Conservation (phyloP, 2,113 vertebrate species). For the Channa maculata region DNA sequence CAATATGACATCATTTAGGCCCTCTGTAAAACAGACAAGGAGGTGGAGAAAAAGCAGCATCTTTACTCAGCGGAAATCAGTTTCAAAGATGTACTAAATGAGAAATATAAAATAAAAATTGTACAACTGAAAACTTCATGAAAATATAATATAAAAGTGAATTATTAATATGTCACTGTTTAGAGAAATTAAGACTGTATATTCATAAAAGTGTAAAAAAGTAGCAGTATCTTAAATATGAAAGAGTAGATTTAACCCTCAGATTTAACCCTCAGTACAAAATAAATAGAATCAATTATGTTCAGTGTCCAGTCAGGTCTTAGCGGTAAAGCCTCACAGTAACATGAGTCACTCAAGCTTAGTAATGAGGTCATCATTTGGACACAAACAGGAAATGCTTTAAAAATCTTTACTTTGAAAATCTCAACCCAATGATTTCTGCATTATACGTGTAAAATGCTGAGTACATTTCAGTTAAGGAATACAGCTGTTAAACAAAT, state of each 20-base stretch:
- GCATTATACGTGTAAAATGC: neutral
- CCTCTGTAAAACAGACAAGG: slow-evolving; percentile 85
- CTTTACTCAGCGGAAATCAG: too few species aligned
- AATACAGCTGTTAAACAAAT: neutral
- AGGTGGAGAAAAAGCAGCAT: neutral
- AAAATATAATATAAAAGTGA: too few species aligned
- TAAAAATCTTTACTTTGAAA: neutral
- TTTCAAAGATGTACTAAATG: too few species aligned
- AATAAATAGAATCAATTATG: neutral
- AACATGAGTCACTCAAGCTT: slow-evolving; percentile 68
- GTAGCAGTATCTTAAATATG: too few species aligned
- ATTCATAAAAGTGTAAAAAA: too few species aligned
- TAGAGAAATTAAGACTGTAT: too few species aligned
- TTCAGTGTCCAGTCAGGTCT: slow-evolving; percentile 73
- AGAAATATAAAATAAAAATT: too few species aligned
- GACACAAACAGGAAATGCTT: slow-evolving; percentile 42
- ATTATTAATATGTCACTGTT: too few species aligned
- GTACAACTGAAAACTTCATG: too few species aligned
- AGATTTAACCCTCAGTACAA: too few species aligned
- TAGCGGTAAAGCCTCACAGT: slow-evolving; percentile 77
- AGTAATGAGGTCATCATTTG: slow-evolving; percentile 66
- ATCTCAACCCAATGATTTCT: neutral
- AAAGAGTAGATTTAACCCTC: too few species aligned
- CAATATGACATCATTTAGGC: slow-evolving; percentile 99
- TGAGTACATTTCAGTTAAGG: too few species aligned